Evolutionary conservation across 2,797 vertebrate species (phyloP), one percentile per base, ranked within the genome.

Genomic region (Myoxocephalus aenaeus): DNA sequence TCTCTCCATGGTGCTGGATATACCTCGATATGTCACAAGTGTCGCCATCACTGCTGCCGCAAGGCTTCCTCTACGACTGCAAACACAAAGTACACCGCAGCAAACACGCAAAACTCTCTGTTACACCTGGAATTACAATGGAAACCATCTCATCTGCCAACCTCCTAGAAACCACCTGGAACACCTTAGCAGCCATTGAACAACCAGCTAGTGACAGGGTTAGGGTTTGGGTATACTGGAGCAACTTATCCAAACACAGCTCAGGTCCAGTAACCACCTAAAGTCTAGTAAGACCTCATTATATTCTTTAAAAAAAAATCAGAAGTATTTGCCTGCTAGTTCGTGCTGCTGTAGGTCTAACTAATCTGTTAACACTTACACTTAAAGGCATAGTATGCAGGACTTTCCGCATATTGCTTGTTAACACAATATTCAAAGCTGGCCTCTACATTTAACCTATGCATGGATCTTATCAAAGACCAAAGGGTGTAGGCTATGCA

Each of bases 1-100:
- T 66, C 67, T 72, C 32, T 76, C 68, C 65, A n/a, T 71, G 65
- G 75, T 77, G 20, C 73, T 85, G 59, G 63, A 70, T 20, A 8
- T 67, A 50, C 27, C 15, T 40, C 44, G 25, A 11, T 14, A 3
- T 11, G 32, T 69, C 34, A 18, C 25, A 64, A 53, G 6, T 20
- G 17, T 5, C 50, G 12, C 58, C 68, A 51, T 34, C n/a, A 29
- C 17, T n/a, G 4, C 20, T 34, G 9, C 5, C 44, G 15, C 36
- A 32, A 29, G 40, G 17, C 34, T 61, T 13, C 38, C 42, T 20
- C 27, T 4, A 2, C 20, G 9, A 36, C 57, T 20, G 34, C 13
- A 9, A 51, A 59, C 40, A 42, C 15, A 22, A 57, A 61, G 14
- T 48, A 70, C 29, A 51, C 17, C 7, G 25, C 34, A 25, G 15